Evolutionary conservation across 1,140 invertebrate species (phyloP), one percentile per base, ranked within the genome.

Genomic region (Stegodyphus mimosarum): DNA sequence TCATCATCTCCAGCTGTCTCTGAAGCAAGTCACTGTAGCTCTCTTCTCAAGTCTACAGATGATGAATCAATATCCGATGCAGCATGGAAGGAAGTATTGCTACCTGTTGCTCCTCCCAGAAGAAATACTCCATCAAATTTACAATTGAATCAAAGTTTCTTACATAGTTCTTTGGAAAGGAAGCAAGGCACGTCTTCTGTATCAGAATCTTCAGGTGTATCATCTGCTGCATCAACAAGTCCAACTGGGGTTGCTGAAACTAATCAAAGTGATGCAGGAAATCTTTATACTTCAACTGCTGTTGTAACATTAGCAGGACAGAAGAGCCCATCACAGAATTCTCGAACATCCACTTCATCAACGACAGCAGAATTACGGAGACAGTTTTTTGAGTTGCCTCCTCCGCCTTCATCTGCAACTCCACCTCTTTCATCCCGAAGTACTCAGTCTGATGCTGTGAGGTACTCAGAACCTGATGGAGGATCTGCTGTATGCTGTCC

Each of bases 311-410:
- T 87, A 9, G 78, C 83, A 63, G 83, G 78, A 6, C 87, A 87
- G 49, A 77, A 87, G 53, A 80, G 75, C 49, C 64, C 78, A 6
- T 51, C 66, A 7, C 71, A 73, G 10, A 11, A 13, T 33, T 51
- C 53, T 5, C 48, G 77, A 55, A 53, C 50, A 10, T 76, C 79
- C 9, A 80, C 87, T 6, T 86, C 83, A 6, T 70, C 83, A 18
- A 86, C 71, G 73, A 87, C 87, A 6, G 73, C 86, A n/a, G 87
- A 89, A 67, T 51, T 88, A 17, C 72, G 88, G 77, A 49, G 87
- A 10, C 88, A 89, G 75, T 89, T 89, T 66, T 89, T 89, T 72
- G 87, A 88, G 11, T 15, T 80, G 7, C 87, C 87, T 9, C 72
- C 85, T 7, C 75, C 72, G 11, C 7, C 49, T 1, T 50, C 73